phyloP scores from a whole-genome alignment of 2,797 vertebrate genomes.

The Lepidocolaptes lacrymiger region DNA sequence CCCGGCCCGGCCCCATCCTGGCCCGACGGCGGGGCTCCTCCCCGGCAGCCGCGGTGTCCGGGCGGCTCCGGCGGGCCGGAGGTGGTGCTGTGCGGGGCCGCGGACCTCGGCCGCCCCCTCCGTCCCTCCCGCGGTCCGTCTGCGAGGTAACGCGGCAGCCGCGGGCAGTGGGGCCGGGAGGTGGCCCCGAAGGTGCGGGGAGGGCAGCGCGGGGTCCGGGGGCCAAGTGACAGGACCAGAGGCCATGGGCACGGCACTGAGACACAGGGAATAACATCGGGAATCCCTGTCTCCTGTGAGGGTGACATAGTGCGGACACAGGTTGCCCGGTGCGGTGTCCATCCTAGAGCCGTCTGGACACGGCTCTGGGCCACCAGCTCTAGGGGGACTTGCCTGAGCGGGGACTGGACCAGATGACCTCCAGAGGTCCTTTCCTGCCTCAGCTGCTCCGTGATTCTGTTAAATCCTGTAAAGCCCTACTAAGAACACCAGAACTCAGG shows the following conservation, averaged over 20 bases:
- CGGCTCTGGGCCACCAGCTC: neutral
- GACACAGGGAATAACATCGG: neutral
- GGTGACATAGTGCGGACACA: too few species aligned
- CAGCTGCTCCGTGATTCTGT: fast-evolving
- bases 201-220: neutral
- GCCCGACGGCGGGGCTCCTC: neutral
- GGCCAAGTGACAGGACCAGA: neutral
- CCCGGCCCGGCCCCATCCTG: too few species aligned
- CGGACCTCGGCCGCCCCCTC: too few species aligned
- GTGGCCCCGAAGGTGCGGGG: neutral
- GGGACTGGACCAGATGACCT: neutral
- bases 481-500: neutral
- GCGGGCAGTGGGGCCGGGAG: neutral
- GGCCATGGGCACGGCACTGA: neutral
- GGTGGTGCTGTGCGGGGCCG: neutral
- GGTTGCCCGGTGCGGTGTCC: neutral
- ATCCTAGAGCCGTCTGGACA: fast-evolving
- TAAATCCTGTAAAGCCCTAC: neutral
- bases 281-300: too few species aligned
- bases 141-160: neutral
- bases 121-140: neutral
- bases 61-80: neutral
- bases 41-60: neutral
- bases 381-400: too few species aligned
- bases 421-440: neutral